Evolutionary conservation across 2,888 invertebrate genomes (phyloP).

Genomic region (Drosophila mimetica): DNA sequence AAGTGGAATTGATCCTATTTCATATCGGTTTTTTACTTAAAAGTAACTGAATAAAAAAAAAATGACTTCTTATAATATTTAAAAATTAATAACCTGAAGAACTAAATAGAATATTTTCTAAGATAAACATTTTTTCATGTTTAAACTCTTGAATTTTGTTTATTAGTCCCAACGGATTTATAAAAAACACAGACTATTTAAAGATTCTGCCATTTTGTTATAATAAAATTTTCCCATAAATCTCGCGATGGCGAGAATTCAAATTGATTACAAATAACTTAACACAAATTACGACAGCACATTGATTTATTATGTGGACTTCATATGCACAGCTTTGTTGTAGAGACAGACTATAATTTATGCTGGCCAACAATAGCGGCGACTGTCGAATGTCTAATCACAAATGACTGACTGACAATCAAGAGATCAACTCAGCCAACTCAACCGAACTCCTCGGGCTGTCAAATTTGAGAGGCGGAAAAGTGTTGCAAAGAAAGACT

Average conservation of each 20-base stretch:
- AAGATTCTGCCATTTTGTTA: too few species aligned
- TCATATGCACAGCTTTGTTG: conserved; percentile 39
- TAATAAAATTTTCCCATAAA: conserved; percentile 35
- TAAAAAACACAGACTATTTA: too few species aligned
- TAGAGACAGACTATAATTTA: conserved; percentile 46
- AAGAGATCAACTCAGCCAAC: conserved; percentile 46
- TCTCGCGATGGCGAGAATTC: conserved; percentile 22
- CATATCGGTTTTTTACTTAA: too few species aligned
- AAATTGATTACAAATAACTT: conserved; percentile 55
- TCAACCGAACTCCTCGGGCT: conserved; percentile 42
- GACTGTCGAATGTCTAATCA: conserved; percentile 50
- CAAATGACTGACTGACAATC: conserved; percentile 52
- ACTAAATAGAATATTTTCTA: too few species aligned
- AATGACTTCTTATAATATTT: too few species aligned
- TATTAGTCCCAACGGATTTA: too few species aligned
- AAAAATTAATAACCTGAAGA: too few species aligned
- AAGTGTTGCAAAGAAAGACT: conserved; percentile 34
- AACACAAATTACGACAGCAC: conserved; percentile 58
- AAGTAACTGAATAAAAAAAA: too few species aligned
- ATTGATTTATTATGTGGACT: conserved; percentile 51
- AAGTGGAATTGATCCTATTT: too few species aligned
- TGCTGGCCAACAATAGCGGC: conserved; percentile 32
- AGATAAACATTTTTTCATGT: too few species aligned
- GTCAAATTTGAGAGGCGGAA: conserved; percentile 31
- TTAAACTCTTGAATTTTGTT: too few species aligned